Conservation (phyloP, 2,113 vertebrate species). For the Syngnathus scovelli region DNA sequence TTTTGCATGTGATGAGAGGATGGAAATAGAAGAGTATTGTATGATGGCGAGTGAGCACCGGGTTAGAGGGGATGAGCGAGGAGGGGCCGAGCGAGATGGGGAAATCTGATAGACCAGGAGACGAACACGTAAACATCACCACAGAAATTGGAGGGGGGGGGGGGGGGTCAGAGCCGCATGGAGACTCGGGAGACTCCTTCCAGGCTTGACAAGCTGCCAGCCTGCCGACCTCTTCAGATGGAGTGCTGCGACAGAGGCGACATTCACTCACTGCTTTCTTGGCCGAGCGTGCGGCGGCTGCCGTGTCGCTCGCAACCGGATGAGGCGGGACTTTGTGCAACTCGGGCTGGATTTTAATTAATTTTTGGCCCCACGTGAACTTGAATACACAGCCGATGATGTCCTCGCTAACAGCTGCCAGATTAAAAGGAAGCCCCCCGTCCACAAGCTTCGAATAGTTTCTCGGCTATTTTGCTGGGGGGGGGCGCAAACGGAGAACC, state of each 20-base stretch:
- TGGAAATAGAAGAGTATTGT: constrained; percentile 65
- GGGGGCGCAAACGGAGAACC: background rate
- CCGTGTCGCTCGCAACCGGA: background rate
- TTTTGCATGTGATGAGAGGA: constrained; percentile 76
- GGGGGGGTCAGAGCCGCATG: background rate
- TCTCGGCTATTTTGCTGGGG: background rate
- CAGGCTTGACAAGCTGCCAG: constrained; percentile 45
- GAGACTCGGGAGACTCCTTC: background rate
- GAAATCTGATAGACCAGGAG: background rate
- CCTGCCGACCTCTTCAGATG: constrained; percentile 64
- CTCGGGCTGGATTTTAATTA: background rate
- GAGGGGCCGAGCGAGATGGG: background rate
- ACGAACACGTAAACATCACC: background rate
- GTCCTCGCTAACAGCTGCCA: background rate
- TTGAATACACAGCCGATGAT: background rate
- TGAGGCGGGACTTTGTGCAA: background rate
- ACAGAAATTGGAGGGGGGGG: background rate
- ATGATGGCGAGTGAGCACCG: constrained; percentile 27
- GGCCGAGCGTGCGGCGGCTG: constrained; percentile 23
- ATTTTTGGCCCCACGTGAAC: background rate
- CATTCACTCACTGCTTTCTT: constrained; percentile 56
- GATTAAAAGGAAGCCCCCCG: background rate
- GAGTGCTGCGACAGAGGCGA: constrained; percentile 62
- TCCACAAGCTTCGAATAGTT: background rate
- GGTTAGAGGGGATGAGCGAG: background rate